These are phyloP conservation scores for Sarcophaga rosellei DNA, from an alignment of 2,888 invertebrate genomes.

Conservation along the genomic window DNA sequence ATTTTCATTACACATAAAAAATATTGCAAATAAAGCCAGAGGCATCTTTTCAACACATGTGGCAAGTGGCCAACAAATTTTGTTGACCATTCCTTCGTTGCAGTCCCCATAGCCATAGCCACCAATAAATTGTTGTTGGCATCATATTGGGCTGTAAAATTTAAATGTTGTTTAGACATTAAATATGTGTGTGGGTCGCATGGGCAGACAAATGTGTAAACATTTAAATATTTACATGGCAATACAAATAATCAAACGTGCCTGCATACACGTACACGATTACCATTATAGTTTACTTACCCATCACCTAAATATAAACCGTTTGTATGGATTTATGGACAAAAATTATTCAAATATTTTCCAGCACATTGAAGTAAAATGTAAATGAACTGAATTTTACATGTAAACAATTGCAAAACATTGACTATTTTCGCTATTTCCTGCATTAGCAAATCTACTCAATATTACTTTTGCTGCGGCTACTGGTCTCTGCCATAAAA, in stretches of 20 bases:
- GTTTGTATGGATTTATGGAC: too few species aligned
- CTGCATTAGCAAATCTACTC: too few species aligned
- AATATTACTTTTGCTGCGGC: too few species aligned
- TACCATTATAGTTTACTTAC: too few species aligned
- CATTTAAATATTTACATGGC: background rate
- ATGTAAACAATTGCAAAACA: too few species aligned
- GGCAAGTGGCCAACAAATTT: constrained; percentile 53
- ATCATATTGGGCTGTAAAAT: constrained; percentile 26
- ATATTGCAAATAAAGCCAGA: constrained; percentile 21
- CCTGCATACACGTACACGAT: too few species aligned
- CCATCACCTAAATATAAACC: too few species aligned
- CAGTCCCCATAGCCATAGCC: background rate
- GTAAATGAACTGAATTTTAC: too few species aligned
- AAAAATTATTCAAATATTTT: too few species aligned
- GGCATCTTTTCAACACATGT: constrained; percentile 54
- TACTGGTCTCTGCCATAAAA: too few species aligned
- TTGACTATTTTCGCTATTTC: too few species aligned
- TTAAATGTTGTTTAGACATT: background rate
- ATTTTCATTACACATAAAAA: constrained; percentile 26
- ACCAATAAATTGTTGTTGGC: constrained; percentile 29
- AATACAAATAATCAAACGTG: background rate
- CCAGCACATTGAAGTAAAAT: too few species aligned
- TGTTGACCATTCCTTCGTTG: constrained; percentile 30
- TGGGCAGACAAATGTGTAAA: background rate
- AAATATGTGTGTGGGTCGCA: background rate